phyloP scores from a whole-genome alignment of 1,140 invertebrate genomes.

The Apis laboriosa region DNA sequence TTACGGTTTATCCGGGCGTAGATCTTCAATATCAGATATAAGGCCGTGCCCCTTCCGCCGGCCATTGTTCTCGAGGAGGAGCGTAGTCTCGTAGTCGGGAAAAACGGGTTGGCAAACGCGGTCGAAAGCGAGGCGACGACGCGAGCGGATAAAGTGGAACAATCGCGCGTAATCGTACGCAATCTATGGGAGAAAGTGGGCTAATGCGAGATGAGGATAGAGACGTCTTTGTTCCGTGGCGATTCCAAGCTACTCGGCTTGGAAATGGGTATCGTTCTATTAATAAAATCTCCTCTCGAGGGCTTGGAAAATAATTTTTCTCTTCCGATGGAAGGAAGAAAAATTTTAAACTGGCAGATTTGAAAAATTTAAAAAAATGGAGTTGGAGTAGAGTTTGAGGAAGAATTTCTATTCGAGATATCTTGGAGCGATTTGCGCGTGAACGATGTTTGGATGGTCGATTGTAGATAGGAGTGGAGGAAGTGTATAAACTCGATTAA shows the following conservation, averaged over 20 bases:
- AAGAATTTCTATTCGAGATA: too few relatives aligned
- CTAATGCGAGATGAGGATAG: conserved; percentile 50
- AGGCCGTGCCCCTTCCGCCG: conserved; percentile 1
- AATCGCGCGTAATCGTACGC: conserved; percentile 65
- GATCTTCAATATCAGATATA: conserved; percentile 32
- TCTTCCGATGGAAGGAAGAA: too few relatives aligned
- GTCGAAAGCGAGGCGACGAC: conserved; percentile 46
- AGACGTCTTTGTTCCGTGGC: conserved; percentile 56
- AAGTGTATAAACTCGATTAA: too few relatives aligned
- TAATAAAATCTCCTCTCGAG: too few relatives aligned
- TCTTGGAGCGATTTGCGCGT: too few relatives aligned
- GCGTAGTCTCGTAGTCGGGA: neutral
- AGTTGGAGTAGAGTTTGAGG: too few relatives aligned
- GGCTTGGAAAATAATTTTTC: too few relatives aligned
- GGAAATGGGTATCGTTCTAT: neutral
- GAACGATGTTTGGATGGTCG: too few relatives aligned
- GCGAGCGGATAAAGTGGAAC: conserved; percentile 59
- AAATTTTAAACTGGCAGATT: too few relatives aligned
- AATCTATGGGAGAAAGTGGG: conserved; percentile 67
- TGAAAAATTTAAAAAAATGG: too few relatives aligned
- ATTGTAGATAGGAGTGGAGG: too few relatives aligned
- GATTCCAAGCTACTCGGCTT: conserved; percentile 20
- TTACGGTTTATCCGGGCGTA: neutral
- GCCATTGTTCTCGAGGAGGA: conserved; percentile 39
- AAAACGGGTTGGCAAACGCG: neutral